Base-by-base conservation (phyloP, 2,113 vertebrate species). In the Heloderma charlesbogerti region DNA sequence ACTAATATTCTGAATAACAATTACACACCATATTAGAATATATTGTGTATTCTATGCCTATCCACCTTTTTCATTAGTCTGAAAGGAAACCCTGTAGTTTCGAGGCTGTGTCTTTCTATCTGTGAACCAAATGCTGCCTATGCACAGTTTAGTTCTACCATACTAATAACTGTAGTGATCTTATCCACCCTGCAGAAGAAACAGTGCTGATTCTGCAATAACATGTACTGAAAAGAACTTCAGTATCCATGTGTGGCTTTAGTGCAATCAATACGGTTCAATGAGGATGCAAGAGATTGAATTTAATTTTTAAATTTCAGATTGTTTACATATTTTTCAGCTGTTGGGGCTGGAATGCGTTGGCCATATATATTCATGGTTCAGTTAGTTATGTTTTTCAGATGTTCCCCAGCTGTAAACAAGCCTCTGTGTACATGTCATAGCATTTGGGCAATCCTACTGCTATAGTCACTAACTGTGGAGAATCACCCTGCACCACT, bases 1-100 rank as follows among this genome's bases (percentile, higher is more conserved):
- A 78, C 0, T 9, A 57, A 51, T 31, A 45, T 9, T 80, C 3
- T 20, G 80, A 82, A 0, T 0, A 0, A 4, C 27, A 88, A 86
- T 86, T 45, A 90, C 84, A 69, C 80, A 27, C 3, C 5, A 63
- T 60, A 84, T 84, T 57, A 22, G 81, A 40, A 67, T 79, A 84
- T 20, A 4, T 88, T 87, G 34, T 57, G 25, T 63, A 34, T 45
- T 57, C 48, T 16, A 6, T 29, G 25, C 25, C 4, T 25, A 15
- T 75, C 25, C 37, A 34, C 22, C 77, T 37, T 87, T 22, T 25
- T 37, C n/a, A 87, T 57, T 16, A 31, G 22, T 29, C 31, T 60
- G 54, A 60, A 60, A 40, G 6, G 40, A 7, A 43, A 6, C 4
- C n/a, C 54, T 87, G 72, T 87, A 29, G 48, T 74, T 57, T 34